Base-by-base conservation (phyloP, 2,888 invertebrate species). In the Macaria liturata region DNA sequence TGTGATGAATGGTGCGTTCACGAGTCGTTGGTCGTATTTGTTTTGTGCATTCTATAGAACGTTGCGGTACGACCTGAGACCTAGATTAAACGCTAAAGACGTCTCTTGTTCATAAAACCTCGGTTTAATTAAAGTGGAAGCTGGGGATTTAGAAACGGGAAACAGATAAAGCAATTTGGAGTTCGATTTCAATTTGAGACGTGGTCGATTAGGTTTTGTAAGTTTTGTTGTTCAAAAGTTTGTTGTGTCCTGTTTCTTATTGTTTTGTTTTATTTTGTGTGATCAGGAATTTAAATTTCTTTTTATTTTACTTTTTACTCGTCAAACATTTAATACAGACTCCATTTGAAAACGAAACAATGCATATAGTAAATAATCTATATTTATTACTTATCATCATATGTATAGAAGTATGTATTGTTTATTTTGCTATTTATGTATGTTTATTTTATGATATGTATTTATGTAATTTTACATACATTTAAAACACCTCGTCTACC, bases 1-100 rank as follows among this genome's bases (percentile, higher is more conserved):
- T 44, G 54, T 71, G 74, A 75, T 70, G 68, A 71, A 73, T 77
- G 60, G 64, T 66, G 66, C 66, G 63, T 68, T 66, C 66, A 62
- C 62, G 62, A 68, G 50, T 59, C 63, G 64, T 64, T 69, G 68
- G 48, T 54, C 64, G 56, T 71, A 61, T 67, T 67, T 67, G 65
- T 65, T 62, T 67, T 59, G 60, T 65, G 65, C 65, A 65, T 61
- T 61, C 52, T 51, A 57, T 48, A 48, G 58, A 56, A 62, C 31
- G 40, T 32, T 50, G 54, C 57, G 54, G 58, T 61, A 57, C 39
- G 64, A 55, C 58, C 57, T 59, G 54, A 56, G 60, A 65, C 62
- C 59, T 65, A 62, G 60, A 62, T 65, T 60, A 56, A 60, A 58
- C 54, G 48, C 8, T 8, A 42, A 42, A 42, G 42, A 42, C 40